Base-by-base conservation (phyloP, 2,113 vertebrate species). In the Drymodes brunneopygia region DNA sequence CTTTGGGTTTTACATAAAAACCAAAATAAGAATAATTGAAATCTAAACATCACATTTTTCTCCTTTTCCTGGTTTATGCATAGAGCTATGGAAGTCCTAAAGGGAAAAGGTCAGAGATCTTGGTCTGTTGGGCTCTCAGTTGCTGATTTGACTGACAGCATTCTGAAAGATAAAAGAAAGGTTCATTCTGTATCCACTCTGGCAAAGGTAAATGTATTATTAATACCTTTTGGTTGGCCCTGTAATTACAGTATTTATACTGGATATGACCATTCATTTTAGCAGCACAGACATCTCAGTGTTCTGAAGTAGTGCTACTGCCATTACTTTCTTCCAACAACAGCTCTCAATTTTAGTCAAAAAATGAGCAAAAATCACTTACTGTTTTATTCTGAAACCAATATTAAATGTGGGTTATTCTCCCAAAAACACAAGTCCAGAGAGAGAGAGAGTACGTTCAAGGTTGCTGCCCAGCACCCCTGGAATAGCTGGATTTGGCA, bases 111-210 rank as follows among this genome's bases (percentile, higher is more conserved):
- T 58, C 99, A 99, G 96, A 98, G 98, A 74, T 99, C 99, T 2
- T 99, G 99, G 99, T 99, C 99, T 45, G 98, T 99, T 66, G 99
- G 98, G 56, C 97, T 99, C 61, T 99, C 99, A 11, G 92, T 99
- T 29, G 99, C 99, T 54, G 99, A 99, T 97, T 97, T 99, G 96
- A 98, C 97, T 56, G 98, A 99, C 95, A 99, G 98, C 74, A 97
- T 99, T 96, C 64, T 99, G 86, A 98, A 98, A 38, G 95, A 99
- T 94, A 98, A 98, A 96, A 98, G 92, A 94, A 99, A 99, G 94
- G 81, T 97, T 40, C 99, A 99, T 98, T 99, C 99, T 11, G 97
- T 99, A 90, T 99, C 99, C 78, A 98, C 98, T 22, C 97, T 99
- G 93, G 98, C 98, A 86, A 99, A 99, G 99, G 99, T 99, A 98